These are phyloP conservation scores for Mya arenaria DNA, from an alignment of 1,140 invertebrate genomes.

Conservation along the genomic window DNA sequence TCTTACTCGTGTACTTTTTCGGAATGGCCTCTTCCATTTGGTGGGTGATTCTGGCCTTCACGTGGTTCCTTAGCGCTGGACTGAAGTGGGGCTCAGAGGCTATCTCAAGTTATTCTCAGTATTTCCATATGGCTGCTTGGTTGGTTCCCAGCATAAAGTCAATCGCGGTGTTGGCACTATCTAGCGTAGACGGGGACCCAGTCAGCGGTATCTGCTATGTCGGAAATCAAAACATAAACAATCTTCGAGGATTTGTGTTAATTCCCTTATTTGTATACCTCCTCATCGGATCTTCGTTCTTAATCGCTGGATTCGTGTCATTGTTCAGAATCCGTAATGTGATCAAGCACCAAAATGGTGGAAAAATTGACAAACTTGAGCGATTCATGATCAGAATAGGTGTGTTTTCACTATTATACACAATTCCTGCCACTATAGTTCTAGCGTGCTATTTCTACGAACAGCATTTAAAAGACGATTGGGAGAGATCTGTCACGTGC, in stretches of 20 bases:
- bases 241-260: conserved; percentile 93
- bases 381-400: conserved; percentile 99
- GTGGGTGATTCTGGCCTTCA: conserved; percentile 98
- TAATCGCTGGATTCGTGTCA: conserved; percentile 97
- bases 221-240: conserved; percentile 94
- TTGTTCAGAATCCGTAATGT: conserved; percentile 97
- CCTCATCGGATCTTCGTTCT: conserved; percentile 94
- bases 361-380: conserved; percentile 97
- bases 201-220: conserved; percentile 99
- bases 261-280: conserved; percentile 95
- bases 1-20: conserved; percentile 99
- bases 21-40: conserved; percentile 98
- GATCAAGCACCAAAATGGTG: conserved; percentile 91
- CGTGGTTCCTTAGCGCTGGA: conserved; percentile 98
- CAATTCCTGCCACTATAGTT: conserved; percentile 93
- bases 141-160: conserved; percentile 93
- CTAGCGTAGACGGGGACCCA: conserved; percentile 98
- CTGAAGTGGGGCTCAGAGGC: conserved; percentile 99
- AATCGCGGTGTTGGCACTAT: conserved; percentile 95
- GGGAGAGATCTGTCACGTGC: conserved; percentile 87
- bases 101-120: conserved; percentile 98
- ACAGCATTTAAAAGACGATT: conserved; percentile 82
- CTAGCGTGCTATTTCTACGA: conserved; percentile 94
- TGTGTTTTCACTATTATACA: conserved; percentile 92
- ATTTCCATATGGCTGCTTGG: conserved; percentile 99